These are phyloP conservation scores for Lordiphosa stackelbergi DNA, from an alignment of 1,140 invertebrate species.

Conservation along the genomic window DNA sequence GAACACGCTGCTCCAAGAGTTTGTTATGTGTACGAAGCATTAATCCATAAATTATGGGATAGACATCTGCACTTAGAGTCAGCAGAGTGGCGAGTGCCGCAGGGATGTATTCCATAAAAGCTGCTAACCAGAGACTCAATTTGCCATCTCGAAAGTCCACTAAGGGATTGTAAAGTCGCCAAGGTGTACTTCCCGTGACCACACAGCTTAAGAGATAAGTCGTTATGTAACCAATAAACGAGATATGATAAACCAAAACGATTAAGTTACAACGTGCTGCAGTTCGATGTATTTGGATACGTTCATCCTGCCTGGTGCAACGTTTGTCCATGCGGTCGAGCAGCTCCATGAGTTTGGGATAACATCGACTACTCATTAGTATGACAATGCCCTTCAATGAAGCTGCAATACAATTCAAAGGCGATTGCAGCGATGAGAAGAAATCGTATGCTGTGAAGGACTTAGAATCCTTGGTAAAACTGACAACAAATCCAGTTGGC, in stretches of 20 bases:
- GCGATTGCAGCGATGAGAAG: constrained; percentile 23
- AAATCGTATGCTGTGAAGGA: constrained; percentile 25
- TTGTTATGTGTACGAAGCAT: constrained; percentile 18
- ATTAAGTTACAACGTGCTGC: constrained; percentile 1
- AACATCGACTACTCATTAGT: background rate
- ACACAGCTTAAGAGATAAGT: background rate
- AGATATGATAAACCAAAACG: constrained; percentile 2
- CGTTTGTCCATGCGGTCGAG: constrained; percentile 31
- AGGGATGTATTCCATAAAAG: constrained; percentile 2
- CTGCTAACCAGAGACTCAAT: constrained; percentile 10
- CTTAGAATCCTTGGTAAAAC: constrained; percentile 19
- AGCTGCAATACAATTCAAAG: constrained; percentile 15
- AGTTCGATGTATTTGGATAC: constrained; percentile 1
- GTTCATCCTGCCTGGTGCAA: background rate
- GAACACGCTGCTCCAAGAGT: constrained; percentile 10
- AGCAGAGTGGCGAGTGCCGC: background rate
- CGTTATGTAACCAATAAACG: background rate
- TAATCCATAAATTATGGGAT: constrained; percentile 22
- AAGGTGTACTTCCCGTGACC: background rate
- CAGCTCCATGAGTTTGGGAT: background rate
- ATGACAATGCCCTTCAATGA: constrained; percentile 22
- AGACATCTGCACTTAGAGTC: constrained; percentile 22
- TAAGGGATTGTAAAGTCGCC: constrained; percentile 5
- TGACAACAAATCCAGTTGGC: constrained; percentile 17
- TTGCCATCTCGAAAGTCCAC: background rate